phyloP scores from a whole-genome alignment of 2,888 invertebrate genomes.

The Lumbricus terrestris region DNA sequence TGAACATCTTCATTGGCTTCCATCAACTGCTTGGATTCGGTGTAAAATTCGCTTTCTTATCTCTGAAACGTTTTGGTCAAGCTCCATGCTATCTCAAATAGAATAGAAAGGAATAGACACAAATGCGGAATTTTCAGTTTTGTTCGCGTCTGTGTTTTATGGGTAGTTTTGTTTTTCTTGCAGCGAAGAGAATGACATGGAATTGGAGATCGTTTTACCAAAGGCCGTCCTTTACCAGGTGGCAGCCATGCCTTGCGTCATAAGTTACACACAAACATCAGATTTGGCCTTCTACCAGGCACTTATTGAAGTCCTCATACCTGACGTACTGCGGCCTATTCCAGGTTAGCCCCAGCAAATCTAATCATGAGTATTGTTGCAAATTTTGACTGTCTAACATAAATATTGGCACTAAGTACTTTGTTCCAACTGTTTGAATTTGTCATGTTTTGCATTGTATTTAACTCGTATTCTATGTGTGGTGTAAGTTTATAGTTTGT shows the following conservation, averaged over 20 bases:
- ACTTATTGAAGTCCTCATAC: constrained; percentile 26
- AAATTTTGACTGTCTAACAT: neutral
- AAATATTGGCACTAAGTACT: too few relatives aligned
- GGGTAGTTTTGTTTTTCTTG: neutral
- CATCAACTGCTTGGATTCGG: too few relatives aligned
- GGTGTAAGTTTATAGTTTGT: neutral
- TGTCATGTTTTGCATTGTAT: neutral
- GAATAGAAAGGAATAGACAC: too few relatives aligned
- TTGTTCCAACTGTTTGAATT: neutral
- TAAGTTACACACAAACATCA: constrained; percentile 22
- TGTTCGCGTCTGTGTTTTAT: neutral
- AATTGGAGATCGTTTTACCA: constrained; percentile 21
- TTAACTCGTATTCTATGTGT: neutral
- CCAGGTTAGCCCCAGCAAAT: constrained; percentile 19
- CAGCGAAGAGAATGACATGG: neutral
- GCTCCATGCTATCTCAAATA: too few relatives aligned
- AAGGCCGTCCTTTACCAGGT: constrained; percentile 20
- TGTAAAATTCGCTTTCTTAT: too few relatives aligned
- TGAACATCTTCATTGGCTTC: too few relatives aligned
- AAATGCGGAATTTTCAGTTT: neutral
- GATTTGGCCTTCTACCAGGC: constrained; percentile 29
- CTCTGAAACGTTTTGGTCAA: too few relatives aligned
- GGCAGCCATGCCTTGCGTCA: constrained; percentile 22
- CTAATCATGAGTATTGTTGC: neutral
- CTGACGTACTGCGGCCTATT: constrained; percentile 28